Evolutionary conservation across 2,797 vertebrate species (phyloP).

Genomic region (Calcarius lapponicus): DNA sequence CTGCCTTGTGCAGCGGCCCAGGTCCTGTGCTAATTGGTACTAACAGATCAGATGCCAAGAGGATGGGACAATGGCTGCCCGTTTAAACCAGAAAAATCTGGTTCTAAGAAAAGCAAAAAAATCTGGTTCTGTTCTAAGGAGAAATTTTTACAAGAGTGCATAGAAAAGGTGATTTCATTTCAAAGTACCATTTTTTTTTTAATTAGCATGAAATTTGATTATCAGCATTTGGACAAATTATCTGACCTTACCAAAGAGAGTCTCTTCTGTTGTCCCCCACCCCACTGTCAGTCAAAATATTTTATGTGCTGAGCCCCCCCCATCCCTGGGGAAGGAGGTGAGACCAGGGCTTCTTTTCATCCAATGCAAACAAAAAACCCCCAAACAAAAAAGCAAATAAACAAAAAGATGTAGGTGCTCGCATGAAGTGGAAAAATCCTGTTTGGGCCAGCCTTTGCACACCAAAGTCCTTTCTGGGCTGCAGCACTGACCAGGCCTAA

Average conservation of each 20-base stretch:
- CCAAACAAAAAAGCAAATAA: background rate
- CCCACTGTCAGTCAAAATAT: fast-evolving
- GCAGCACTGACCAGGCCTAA: background rate
- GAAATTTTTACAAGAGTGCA: background rate
- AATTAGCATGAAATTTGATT: background rate
- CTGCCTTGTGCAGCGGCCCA: background rate
- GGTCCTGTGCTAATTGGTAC: background rate
- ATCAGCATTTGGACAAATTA: background rate
- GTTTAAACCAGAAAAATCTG: background rate
- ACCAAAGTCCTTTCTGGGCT: fast-evolving
- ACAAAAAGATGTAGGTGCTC: background rate
- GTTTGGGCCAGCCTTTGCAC: background rate
- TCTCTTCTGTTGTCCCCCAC: background rate
- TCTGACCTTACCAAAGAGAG: background rate
- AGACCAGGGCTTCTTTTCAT: background rate
- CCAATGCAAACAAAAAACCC: fast-evolving
- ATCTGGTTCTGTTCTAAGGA: background rate
- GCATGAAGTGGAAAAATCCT: background rate
- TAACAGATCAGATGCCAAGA: fast-evolving
- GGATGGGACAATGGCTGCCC: fast-evolving
- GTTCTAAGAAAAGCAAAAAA: background rate
- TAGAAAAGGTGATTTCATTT: background rate
- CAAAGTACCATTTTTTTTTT: background rate
- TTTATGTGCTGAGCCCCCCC: background rate
- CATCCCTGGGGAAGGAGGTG: fast-evolving